Base-by-base conservation (phyloP, 2,888 invertebrate genomes). In the Sminthurinus aureus region DNA sequence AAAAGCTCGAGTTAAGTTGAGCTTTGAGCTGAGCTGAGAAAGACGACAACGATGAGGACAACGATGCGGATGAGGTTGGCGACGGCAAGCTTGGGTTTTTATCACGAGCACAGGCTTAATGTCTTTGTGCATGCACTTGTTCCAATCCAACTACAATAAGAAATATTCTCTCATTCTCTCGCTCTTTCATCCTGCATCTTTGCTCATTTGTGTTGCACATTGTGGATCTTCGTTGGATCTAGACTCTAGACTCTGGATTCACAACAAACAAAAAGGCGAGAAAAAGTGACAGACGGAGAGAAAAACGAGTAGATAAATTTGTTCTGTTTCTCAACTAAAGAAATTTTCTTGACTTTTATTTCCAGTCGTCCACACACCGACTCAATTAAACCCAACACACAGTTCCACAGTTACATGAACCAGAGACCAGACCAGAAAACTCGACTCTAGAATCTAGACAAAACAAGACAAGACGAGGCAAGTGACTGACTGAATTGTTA, bases 341-440 rank as follows among this genome's bases (percentile, higher is more conserved):
- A 69, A 69, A 69, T 69, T 69, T 69, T 4, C 51, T 75, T 75
- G 75, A 75, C 75, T 75, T 75, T 75, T 75, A 75, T 75, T 50
- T 75, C 51, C n/a, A n/a, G 18, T 38, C 52, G 22, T 51, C 13
- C 75, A 75, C 71, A 71, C 74, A 75, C 52, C 52, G n/a, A 75
- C 75, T 75, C 75, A 75, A 75, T 75, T 75, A 75, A 75, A 74
- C n/a, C 15, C 18, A 24, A 38, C 69, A 69, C 69, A n/a, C 64
- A 64, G n/a, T n/a, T n/a, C n/a, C n/a, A n/a, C n/a, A n/a, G n/a
- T n/a, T n/a, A n/a, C n/a, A n/a, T n/a, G n/a, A n/a, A 64, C 64
- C 1, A 2, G n/a, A 15, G 38, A n/a, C 64, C n/a, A n/a, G n/a
- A n/a, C n/a, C n/a, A n/a, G n/a, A n/a, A n/a, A n/a, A n/a, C n/a